Evolutionary conservation across 2,888 invertebrate genomes (phyloP).

Genomic region (Caenorhabditis sp.): DNA sequence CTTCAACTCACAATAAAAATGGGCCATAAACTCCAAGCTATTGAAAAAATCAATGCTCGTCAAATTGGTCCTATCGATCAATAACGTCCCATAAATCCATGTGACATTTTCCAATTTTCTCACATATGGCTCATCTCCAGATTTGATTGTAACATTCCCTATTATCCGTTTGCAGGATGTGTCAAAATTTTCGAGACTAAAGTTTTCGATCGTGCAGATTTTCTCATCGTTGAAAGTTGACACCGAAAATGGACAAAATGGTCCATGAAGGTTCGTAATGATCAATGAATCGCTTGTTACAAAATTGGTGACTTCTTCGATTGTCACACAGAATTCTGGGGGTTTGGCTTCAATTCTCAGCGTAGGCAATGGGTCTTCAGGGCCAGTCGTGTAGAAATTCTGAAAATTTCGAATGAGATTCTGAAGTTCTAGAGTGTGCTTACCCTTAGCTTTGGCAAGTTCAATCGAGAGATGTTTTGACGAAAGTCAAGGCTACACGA

Average conservation of each 20-base stretch:
- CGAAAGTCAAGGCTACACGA: not conserved
- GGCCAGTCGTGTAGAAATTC: not conserved
- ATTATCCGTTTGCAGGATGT: slow-evolving; percentile 1
- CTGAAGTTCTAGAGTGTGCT: too few species aligned
- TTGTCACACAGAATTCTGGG: not conserved
- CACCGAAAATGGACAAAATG: not conserved
- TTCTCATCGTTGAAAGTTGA: not conserved
- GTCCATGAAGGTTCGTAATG: too few species aligned
- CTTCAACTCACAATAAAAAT: not conserved
- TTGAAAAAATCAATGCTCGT: not conserved
- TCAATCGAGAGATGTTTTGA: not conserved
- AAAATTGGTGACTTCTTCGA: not conserved
- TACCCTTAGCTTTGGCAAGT: slow-evolving; percentile 1
- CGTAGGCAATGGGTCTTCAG: not conserved
- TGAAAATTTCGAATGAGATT: not conserved
- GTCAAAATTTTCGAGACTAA: not conserved
- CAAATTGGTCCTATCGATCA: not conserved
- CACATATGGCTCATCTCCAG: slow-evolving; percentile 6
- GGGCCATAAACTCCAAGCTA: not conserved
- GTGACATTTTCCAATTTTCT: slow-evolving; percentile 6
- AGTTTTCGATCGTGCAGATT: not conserved
- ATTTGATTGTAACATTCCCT: not conserved
- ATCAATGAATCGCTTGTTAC: not conserved
- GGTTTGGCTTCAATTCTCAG: not conserved
- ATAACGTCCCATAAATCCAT: not conserved